These are phyloP conservation scores for Apteryx owenii DNA, from an alignment of 2,113 vertebrate genomes.

Conservation along the genomic window DNA sequence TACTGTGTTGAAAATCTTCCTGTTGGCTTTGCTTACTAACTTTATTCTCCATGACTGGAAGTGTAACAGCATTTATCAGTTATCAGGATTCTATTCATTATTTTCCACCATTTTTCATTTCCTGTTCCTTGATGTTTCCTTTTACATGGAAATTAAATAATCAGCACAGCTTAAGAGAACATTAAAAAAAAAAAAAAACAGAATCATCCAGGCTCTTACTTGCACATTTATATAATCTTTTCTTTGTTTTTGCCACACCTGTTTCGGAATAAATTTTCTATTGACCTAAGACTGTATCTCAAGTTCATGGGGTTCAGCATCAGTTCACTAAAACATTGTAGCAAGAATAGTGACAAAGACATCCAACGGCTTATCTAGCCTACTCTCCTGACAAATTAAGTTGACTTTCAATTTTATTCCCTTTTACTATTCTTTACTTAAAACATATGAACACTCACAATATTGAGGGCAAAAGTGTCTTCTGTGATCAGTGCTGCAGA, in stretches of 20 bases:
- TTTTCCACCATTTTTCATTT: not conserved
- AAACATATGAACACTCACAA: not conserved
- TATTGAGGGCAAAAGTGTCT: not conserved
- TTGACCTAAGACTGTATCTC: not conserved
- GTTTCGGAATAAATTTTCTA: not conserved
- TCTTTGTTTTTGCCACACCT: not conserved
- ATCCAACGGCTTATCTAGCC: not conserved
- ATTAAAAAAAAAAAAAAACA: not conserved
- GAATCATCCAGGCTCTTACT: not conserved
- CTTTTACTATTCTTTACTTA: not conserved
- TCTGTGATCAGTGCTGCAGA: not conserved
- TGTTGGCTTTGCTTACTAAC: not conserved
- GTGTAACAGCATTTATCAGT: not conserved
- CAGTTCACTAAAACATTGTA: not conserved
- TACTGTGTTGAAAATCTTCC: not conserved
- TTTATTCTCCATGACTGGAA: not conserved
- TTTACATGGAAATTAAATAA: not conserved
- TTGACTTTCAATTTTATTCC: not conserved
- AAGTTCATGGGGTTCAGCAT: accelerated
- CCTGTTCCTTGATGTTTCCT: not conserved
- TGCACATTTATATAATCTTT: not conserved
- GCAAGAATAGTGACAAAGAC: not conserved
- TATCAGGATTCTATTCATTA: not conserved
- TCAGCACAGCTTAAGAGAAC: not conserved
- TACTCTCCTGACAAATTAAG: not conserved